These are phyloP conservation scores for Trichonephila clavipes DNA, from an alignment of 1,140 invertebrate genomes.

Conservation along the genomic window DNA sequence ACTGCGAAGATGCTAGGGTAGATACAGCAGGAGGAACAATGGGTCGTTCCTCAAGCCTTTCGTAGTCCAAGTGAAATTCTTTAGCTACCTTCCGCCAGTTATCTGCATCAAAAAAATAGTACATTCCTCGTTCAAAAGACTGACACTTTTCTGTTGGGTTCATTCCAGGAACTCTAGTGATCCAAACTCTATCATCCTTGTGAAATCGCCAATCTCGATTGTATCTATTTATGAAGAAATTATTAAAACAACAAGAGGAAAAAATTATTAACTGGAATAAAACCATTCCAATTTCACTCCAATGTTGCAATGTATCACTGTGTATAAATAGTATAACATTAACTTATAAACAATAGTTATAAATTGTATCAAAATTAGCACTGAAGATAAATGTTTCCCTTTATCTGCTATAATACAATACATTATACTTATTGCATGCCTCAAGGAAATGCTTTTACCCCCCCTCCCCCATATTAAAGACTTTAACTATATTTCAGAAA, in stretches of 20 bases:
- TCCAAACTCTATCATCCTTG: slow-evolving; percentile 99
- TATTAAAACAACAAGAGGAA: neutral
- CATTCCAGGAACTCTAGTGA: slow-evolving; percentile 96
- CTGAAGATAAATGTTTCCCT: no score
- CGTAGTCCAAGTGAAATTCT: slow-evolving; percentile 98
- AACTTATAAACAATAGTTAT: no score
- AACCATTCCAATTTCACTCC: neutral
- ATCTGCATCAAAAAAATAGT: slow-evolving; percentile 98
- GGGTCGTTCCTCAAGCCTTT: slow-evolving; percentile 96
- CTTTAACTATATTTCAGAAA: no score
- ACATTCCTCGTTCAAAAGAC: slow-evolving; percentile 98
- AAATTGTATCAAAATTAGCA: no score
- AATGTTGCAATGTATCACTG: no score
- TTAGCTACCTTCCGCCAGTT: slow-evolving; percentile 96
- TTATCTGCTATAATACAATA: no score
- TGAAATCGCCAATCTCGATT: slow-evolving; percentile 99
- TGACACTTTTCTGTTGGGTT: slow-evolving; percentile 95
- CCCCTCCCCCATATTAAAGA: no score
- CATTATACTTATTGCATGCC: no score
- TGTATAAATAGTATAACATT: no score
- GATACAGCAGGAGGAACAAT: slow-evolving; percentile 61
- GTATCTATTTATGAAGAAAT: slow-evolving; percentile 84
- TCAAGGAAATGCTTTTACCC: no score
- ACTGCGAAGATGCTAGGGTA: slow-evolving; percentile 35
- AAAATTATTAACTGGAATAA: neutral